These are phyloP conservation scores for Liasis olivaceus DNA, from an alignment of 2,797 vertebrate species.

Conservation along the genomic window DNA sequence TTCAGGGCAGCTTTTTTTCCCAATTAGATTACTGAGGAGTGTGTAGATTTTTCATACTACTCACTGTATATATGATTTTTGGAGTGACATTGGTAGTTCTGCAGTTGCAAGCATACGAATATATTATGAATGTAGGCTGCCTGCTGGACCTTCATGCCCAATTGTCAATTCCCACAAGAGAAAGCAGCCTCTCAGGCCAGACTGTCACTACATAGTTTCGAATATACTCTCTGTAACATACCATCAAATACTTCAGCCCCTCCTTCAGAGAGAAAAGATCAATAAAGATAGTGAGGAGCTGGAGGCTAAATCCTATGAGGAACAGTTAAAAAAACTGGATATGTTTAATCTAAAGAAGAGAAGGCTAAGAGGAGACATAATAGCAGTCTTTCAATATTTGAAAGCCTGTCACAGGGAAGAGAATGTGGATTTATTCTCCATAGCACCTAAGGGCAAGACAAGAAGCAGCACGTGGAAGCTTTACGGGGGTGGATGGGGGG, in stretches of 20 bases:
- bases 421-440: neutral
- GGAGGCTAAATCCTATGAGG: neutral
- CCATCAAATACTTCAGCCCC: neutral
- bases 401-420: neutral
- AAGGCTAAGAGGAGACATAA: neutral
- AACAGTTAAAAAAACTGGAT: neutral
- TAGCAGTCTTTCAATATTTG: neutral
- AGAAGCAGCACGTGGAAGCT: neutral
- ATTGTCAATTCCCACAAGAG: neutral
- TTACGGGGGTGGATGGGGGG: neutral
- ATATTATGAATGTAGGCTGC: neutral
- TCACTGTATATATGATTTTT: neutral
- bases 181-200: neutral
- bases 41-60: neutral
- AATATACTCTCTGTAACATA: neutral
- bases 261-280: neutral
- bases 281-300: neutral
- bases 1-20: neutral
- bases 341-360: neutral
- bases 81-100: neutral
- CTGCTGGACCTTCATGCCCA: neutral
- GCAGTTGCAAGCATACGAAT: neutral
- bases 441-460: neutral
- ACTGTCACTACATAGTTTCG: neutral
- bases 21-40: neutral